Base-by-base conservation (phyloP, 2,797 vertebrate species). In the Poliocrania exsul region DNA sequence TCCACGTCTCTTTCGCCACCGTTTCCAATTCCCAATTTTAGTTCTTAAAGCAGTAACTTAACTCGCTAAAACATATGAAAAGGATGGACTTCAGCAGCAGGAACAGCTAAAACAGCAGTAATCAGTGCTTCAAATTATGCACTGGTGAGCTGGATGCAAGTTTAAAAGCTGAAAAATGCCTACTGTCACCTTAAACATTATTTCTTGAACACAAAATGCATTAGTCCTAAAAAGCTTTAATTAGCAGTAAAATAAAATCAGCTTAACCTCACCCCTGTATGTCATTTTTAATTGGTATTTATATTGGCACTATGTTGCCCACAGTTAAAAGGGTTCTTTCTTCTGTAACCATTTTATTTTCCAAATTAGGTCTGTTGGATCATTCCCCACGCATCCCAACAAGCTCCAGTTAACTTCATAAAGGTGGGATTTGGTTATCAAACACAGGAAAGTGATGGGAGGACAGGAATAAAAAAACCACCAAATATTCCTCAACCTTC, bases 231-330 rank as follows among this genome's bases (percentile, higher is more conserved):
- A 53, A 82, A 20, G 37, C 13, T 77, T 80, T 74, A 87, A 82
- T 89, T 84, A 77, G 57, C 19, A 44, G 40, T 31, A 53, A 66
- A 91, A 91, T 38, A 64, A 86, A 67, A 89, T 67, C 61, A 56
- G 56, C 56, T 85, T 73, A 78, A 78, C 56, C 65, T 93, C 86
- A 60, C 5, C 37, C 73, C 54, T n/a, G 1, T 8, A 33, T n/a
- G 46, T 28, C 2, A 75, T 40, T 92, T 88, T 88, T 62, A 90
- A 81, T n/a, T 83, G 42, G 57, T 58, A 65, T 81, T 96, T 94
- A 93, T 46, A 60, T 10, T 14, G 3, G 72, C 62, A n/a, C 40
- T 61, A 28, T 40, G 78, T 11, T 88, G 61, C 46, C 53, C 51
- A 35, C 23, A 78, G 72, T 72, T 87, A 44, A 77, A 77, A 54